These are phyloP conservation scores for Acleris cristana DNA, from an alignment of 2,888 invertebrate species.

Conservation along the genomic window DNA sequence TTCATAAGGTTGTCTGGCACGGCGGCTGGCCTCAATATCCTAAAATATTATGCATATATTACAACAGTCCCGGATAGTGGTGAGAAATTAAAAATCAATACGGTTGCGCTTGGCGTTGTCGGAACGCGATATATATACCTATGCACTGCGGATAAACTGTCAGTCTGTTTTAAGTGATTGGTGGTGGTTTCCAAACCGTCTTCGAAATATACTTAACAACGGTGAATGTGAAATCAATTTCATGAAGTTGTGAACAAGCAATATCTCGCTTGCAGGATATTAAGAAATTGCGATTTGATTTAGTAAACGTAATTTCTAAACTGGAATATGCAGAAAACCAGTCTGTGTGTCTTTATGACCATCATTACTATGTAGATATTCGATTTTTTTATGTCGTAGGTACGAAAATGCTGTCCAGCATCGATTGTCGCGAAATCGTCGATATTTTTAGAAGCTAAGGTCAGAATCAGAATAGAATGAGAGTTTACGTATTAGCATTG, in stretches of 20 bases:
- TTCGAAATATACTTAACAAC: too few relatives aligned
- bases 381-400: not conserved
- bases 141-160: too few relatives aligned
- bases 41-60: conserved; percentile 39
- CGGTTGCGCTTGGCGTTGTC: conserved; percentile 19
- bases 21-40: conserved; percentile 39
- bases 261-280: too few relatives aligned
- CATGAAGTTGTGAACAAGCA: too few relatives aligned
- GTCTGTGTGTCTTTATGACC: too few relatives aligned
- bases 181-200: too few relatives aligned
- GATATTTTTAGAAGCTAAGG: conserved; percentile 13
- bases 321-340: too few relatives aligned
- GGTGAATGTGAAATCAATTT: too few relatives aligned
- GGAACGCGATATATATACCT: not conserved
- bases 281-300: too few relatives aligned
- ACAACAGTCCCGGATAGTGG: conserved; percentile 29
- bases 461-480: conserved; percentile 23
- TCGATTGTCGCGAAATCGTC: not conserved
- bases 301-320: too few relatives aligned
- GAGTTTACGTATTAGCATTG: conserved; percentile 17
- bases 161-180: too few relatives aligned
- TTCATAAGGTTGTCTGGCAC: conserved; percentile 15
- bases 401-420: conserved; percentile 1
- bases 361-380: too few relatives aligned
- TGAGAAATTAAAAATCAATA: conserved; percentile 45